These are phyloP conservation scores for Perithous albicinctus DNA, from an alignment of 2,888 invertebrate genomes.

Conservation along the genomic window DNA sequence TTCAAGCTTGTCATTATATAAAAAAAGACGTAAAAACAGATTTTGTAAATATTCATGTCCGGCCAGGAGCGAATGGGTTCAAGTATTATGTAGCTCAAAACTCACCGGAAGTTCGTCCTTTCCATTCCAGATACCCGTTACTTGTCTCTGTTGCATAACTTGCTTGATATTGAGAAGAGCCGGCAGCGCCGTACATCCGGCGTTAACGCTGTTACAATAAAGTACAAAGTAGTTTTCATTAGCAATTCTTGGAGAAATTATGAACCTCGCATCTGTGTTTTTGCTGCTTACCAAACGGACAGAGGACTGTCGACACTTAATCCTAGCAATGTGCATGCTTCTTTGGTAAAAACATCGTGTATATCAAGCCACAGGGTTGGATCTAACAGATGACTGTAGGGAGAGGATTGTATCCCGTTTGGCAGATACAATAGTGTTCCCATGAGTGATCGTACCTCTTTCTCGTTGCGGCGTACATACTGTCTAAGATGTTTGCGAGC, in stretches of 20 bases:
- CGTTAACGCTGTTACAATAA: constrained; percentile 89
- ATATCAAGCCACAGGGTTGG: constrained; percentile 91
- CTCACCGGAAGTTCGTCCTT: constrained; percentile 97
- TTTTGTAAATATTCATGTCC: not conserved
- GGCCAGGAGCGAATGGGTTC: not conserved
- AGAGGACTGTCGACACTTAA: constrained; percentile 96
- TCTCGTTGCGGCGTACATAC: constrained; percentile 91
- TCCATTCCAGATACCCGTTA: constrained; percentile 97
- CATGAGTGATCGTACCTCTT: constrained; percentile 94
- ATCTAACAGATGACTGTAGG: constrained; percentile 91
- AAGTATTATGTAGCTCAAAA: constrained; percentile 63
- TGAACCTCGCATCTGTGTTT: not conserved
- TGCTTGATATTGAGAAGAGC: constrained; percentile 97
- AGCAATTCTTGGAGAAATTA: not conserved
- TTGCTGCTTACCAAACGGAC: constrained; percentile 89
- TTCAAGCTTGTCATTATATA: not conserved
- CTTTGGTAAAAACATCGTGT: constrained; percentile 96
- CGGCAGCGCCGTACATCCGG: constrained; percentile 97
- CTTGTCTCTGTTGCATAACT: constrained; percentile 95
- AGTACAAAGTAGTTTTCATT: too few relatives aligned
- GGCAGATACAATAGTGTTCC: constrained; percentile 93
- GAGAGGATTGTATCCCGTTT: constrained; percentile 92
- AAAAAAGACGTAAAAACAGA: not conserved
- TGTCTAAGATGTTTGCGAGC: constrained; percentile 94
- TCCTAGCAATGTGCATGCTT: constrained; percentile 96